These are phyloP conservation scores for Echinops telfairi DNA, from an alignment of 2,113 vertebrate genomes.

Conservation along the genomic window DNA sequence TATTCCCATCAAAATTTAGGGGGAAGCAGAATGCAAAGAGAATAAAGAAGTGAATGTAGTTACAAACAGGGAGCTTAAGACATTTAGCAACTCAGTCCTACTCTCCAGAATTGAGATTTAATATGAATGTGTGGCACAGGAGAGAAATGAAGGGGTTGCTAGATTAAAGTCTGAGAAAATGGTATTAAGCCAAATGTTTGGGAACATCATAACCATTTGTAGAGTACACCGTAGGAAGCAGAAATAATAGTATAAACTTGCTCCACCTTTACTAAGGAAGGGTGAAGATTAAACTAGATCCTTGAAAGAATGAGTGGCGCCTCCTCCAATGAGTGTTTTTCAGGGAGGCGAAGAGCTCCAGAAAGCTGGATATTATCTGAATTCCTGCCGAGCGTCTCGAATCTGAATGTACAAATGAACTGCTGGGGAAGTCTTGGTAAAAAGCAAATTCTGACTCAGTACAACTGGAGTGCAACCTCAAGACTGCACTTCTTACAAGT, in stretches of 20 bases:
- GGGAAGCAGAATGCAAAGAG: constrained; percentile 7
- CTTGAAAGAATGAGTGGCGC: not conserved
- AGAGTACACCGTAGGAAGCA: not conserved
- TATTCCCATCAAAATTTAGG: constrained; percentile 37
- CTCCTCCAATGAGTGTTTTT: not conserved
- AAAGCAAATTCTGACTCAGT: not conserved
- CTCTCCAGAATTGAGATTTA: constrained; percentile 50
- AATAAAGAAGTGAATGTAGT: not conserved
- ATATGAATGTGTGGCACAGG: not conserved
- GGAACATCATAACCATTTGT: not conserved
- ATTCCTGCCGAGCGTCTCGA: not conserved
- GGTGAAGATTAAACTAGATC: not conserved
- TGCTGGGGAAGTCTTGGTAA: not conserved
- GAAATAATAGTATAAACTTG: not conserved
- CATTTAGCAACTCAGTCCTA: constrained; percentile 47
- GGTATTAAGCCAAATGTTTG: not conserved
- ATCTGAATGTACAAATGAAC: not conserved
- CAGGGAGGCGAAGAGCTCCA: not conserved
- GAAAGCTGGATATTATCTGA: not conserved
- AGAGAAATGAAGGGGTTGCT: not conserved
- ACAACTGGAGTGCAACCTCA: not conserved
- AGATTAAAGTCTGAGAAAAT: not conserved
- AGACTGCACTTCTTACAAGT: not conserved
- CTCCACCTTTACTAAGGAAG: not conserved
- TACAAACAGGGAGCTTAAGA: not conserved